These are phyloP conservation scores for cat (Felis catus) DNA, from an alignment of 2,113 vertebrate species.

Conservation along the genomic window F.catus_Fca126_mat1.0 CM031414.1:131047501-131048000, in stretches of 20 bases:
- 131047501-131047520: not conserved
- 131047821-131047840: not conserved
- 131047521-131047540: too few species aligned
- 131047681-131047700: not conserved
- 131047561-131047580: not conserved
- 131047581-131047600: accelerated
- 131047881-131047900: accelerated
- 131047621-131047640: not conserved
- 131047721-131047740: accelerated
- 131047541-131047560: not conserved
- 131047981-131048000: too few species aligned
- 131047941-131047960: not conserved
- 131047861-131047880: not conserved
- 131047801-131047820: not conserved
- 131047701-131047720: not conserved
- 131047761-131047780: not conserved
- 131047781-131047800: accelerated
- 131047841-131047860: accelerated
- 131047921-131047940: not conserved
- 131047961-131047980: not conserved
- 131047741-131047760: not conserved
- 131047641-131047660: not conserved
- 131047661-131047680: not conserved
- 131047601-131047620: accelerated
- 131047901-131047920: not conserved